These are phyloP conservation scores for Nezara viridula DNA, from an alignment of 2,888 invertebrate genomes.

Conservation along the genomic window DNA sequence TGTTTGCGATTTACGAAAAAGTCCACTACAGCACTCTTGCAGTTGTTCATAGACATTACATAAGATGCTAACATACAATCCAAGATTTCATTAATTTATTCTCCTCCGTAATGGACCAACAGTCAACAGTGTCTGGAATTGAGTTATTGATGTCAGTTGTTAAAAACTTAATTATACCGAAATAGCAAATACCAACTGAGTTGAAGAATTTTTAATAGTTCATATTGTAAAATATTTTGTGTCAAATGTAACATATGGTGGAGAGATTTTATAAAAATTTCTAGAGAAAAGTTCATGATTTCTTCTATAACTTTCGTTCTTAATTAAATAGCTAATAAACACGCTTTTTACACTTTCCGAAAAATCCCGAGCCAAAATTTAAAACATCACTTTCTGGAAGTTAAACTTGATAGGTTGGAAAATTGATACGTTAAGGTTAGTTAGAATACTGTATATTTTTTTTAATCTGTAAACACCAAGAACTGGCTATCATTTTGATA, in stretches of 20 bases:
- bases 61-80: constrained; percentile 11
- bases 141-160: constrained; percentile 24
- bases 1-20: background rate
- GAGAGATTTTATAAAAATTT: background rate
- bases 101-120: constrained; percentile 10
- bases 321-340: background rate
- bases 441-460: no score
- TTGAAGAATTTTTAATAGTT: constrained; percentile 24
- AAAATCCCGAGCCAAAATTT: background rate
- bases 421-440: background rate
- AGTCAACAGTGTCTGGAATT: constrained; percentile 39
- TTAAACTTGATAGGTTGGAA: background rate
- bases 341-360: fast-evolving
- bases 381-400: background rate
- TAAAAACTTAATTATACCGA: constrained; percentile 36
- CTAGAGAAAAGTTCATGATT: background rate
- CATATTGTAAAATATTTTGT: constrained; percentile 40
- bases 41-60: background rate
- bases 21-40: constrained; percentile 7
- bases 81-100: constrained; percentile 8
- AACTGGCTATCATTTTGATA: no score
- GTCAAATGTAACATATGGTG: constrained; percentile 12
- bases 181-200: constrained; percentile 47
- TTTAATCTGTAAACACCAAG: no score
- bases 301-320: background rate